These are phyloP conservation scores for Lysandra coridon DNA, from an alignment of 2,888 invertebrate genomes.

Conservation along the genomic window DNA sequence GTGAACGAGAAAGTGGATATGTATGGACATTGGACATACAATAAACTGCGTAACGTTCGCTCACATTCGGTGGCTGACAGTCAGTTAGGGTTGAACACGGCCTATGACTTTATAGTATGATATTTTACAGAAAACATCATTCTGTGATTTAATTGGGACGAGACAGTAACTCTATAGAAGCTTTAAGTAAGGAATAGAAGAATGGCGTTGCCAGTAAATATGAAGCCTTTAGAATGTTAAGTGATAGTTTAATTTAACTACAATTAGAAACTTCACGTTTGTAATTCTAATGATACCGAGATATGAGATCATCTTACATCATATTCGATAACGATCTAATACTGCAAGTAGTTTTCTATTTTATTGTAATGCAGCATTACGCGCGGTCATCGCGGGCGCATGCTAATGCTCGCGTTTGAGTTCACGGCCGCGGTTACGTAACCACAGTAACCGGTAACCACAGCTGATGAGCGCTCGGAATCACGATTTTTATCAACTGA, in stretches of 20 bases:
- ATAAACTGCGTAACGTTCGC: no score
- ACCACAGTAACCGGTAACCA: slow-evolving; percentile 32
- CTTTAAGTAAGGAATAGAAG: no score
- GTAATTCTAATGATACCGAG: not conserved
- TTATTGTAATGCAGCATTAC: slow-evolving; percentile 21
- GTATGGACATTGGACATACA: no score
- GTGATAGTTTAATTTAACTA: not conserved
- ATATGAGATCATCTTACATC: not conserved
- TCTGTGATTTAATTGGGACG: no score
- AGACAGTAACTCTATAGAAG: no score
- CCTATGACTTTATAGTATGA: no score
- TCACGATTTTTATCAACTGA: not conserved
- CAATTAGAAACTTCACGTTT: not conserved
- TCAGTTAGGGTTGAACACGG: no score
- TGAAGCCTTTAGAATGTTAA: not conserved
- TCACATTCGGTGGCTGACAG: no score
- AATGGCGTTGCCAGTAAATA: no score
- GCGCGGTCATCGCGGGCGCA: slow-evolving; percentile 28
- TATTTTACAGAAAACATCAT: no score
- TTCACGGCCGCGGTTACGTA: slow-evolving; percentile 59
- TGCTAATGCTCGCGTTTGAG: slow-evolving; percentile 47
- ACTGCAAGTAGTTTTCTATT: slow-evolving; percentile 22
- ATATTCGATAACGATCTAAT: not conserved
- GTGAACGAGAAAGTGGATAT: no score
- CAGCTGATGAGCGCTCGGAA: slow-evolving; percentile 25